Percentiles rank a stretch among this genome's conserved stretches.
phyloP scores from a whole-genome alignment of 2,113 vertebrate genomes.

The Dasyprocta punctata region DNA sequence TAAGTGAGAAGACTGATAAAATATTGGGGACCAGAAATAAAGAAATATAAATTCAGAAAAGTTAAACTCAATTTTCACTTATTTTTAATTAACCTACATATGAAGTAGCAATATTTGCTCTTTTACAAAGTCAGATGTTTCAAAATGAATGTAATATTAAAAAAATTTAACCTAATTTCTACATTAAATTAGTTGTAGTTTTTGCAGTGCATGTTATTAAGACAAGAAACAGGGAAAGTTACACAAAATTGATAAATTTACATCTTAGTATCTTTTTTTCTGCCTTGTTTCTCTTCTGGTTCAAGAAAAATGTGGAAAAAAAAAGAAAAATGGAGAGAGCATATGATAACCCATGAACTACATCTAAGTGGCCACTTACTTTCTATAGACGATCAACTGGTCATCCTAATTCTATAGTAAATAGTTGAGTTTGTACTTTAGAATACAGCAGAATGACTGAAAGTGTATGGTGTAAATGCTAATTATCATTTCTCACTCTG shows the following conservation, averaged over 20 bases:
- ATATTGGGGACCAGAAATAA: not conserved
- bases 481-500: not conserved
- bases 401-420: not conserved
- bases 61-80: constrained; percentile 26
- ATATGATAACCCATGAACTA: not conserved
- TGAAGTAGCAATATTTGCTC: not conserved
- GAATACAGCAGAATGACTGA: not conserved
- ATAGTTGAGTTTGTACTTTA: not conserved
- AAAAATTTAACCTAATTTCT: not conserved
- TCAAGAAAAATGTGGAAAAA: not conserved
- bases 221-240: not conserved
- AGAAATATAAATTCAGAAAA: not conserved
- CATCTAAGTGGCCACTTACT: not conserved
- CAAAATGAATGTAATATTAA: not conserved
- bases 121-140: not conserved
- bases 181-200: not conserved
- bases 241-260: not conserved
- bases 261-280: not conserved
- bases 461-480: not conserved
- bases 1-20: not conserved
- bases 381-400: not conserved
- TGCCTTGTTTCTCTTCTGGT: not conserved
- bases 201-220: not conserved
- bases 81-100: not conserved
- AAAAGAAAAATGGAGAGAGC: not conserved